phyloP scores from a whole-genome alignment of 2,888 invertebrate species.

The Habrosyne pyritoides region DNA sequence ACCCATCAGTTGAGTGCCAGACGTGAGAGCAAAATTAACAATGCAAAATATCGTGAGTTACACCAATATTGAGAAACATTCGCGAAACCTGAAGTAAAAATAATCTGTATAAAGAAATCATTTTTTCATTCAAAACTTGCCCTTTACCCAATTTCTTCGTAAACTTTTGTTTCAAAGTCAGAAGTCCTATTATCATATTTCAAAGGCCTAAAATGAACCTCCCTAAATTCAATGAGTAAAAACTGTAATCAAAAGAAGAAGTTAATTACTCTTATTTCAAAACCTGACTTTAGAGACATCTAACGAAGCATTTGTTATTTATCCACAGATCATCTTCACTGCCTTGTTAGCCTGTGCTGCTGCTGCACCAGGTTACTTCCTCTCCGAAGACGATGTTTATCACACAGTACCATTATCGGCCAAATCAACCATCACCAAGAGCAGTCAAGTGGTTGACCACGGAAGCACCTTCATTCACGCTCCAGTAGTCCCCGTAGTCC shows the following conservation, averaged over 20 bases:
- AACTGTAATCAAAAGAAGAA: neutral
- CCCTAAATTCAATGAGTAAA: neutral
- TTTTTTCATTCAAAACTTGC: neutral
- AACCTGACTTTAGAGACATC: neutral
- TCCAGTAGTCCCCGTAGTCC: slow-evolving; percentile 41
- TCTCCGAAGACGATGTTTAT: slow-evolving; percentile 44
- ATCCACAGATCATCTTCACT: slow-evolving; percentile 51
- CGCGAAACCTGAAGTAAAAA: neutral
- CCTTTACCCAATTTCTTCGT: neutral
- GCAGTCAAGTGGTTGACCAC: slow-evolving; percentile 56
- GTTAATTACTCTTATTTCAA: neutral
- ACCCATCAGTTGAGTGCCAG: slow-evolving; percentile 58
- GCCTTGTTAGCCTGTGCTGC: slow-evolving; percentile 50
- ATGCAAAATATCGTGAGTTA: slow-evolving; percentile 65
- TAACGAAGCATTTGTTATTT: slow-evolving; percentile 12
- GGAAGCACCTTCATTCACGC: slow-evolving; percentile 55
- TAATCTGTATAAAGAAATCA: neutral
- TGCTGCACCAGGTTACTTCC: slow-evolving; percentile 52
- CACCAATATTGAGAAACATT: neutral
- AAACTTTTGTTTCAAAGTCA: neutral
- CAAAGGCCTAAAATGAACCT: neutral
- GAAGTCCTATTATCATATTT: neutral
- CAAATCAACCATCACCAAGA: slow-evolving; percentile 55
- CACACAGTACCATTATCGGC: slow-evolving; percentile 36
- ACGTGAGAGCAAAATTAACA: slow-evolving; percentile 39